Conservation (phyloP, 1,140 invertebrate species). For the Teleogryllus occipitalis region DNA sequence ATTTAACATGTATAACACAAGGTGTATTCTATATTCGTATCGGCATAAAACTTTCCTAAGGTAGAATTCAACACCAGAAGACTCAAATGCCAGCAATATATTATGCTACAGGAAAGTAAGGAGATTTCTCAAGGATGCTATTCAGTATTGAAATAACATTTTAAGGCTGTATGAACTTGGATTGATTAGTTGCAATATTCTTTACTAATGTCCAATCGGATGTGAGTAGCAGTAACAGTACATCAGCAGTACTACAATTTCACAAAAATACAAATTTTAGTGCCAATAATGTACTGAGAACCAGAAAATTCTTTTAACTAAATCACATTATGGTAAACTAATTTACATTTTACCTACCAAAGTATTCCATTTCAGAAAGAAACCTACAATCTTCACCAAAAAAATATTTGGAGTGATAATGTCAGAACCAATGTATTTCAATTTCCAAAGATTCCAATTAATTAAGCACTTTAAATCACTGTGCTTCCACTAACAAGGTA, state of each 20-base stretch:
- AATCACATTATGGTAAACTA: not conserved
- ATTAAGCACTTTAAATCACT: not conserved
- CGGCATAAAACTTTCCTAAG: not conserved
- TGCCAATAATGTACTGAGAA: not conserved
- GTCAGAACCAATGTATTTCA: not conserved
- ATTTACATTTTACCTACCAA: not conserved
- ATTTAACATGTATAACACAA: not conserved
- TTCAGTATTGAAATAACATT: not conserved
- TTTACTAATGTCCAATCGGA: no score
- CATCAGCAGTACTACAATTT: no score
- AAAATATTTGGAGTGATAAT: not conserved
- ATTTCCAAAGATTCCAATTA: not conserved
- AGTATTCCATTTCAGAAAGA: not conserved
- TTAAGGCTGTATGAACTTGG: not conserved
- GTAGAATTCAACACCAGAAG: not conserved
- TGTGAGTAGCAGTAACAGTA: no score
- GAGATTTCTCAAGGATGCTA: not conserved
- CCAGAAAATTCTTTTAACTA: not conserved
- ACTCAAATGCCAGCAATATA: constrained; percentile 1
- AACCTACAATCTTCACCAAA: not conserved
- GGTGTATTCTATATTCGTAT: not conserved
- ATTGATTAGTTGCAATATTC: no score
- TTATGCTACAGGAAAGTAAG: not conserved
- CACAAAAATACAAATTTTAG: no score
- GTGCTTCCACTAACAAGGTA: not conserved